A percentile compares a stretch with the other conserved stretches of the same genome.
These are phyloP conservation scores for Brachionus paranguensis DNA, from an alignment of 1,140 invertebrate genomes.

Conservation along the genomic window DNA sequence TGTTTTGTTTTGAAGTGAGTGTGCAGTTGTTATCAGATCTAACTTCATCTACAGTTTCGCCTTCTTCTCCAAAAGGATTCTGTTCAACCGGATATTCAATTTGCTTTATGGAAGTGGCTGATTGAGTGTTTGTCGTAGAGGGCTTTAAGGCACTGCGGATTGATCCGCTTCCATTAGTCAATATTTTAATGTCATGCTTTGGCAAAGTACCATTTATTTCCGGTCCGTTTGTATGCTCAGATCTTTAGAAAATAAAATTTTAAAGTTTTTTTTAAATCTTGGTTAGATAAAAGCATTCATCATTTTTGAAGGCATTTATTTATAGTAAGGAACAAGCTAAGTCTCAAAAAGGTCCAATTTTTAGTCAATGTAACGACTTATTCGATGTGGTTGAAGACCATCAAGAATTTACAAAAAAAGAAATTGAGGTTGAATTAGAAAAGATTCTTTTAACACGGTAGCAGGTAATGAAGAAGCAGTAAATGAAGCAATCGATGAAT, in stretches of 20 bases:
- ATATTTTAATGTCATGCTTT: not conserved
- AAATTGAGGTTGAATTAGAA: no score
- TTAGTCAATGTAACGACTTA: no score
- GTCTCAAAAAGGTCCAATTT: no score
- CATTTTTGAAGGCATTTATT: no score
- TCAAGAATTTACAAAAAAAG: no score
- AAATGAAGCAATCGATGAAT: no score
- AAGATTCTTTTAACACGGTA: no score
- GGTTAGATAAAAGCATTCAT: not conserved
- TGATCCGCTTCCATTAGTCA: not conserved
- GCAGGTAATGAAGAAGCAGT: no score
- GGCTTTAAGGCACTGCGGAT: not conserved
- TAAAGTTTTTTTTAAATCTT: not conserved
- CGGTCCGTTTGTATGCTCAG: no score
- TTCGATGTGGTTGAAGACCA: no score
- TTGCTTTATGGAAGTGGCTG: not conserved
- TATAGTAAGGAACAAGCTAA: no score
- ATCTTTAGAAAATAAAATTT: not conserved
- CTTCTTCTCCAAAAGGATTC: constrained; percentile 17
- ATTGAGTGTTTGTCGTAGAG: not conserved
- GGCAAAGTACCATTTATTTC: not conserved
- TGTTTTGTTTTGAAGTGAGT: not conserved
- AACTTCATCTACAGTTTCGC: not conserved
- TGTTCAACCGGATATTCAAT: not conserved
- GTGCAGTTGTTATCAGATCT: not conserved